Evolutionary conservation across 64 coral and sea anemone genomes (phyloP), one percentile per base, ranked within the genome.

Genomic region (Acropora yongei): DNA sequence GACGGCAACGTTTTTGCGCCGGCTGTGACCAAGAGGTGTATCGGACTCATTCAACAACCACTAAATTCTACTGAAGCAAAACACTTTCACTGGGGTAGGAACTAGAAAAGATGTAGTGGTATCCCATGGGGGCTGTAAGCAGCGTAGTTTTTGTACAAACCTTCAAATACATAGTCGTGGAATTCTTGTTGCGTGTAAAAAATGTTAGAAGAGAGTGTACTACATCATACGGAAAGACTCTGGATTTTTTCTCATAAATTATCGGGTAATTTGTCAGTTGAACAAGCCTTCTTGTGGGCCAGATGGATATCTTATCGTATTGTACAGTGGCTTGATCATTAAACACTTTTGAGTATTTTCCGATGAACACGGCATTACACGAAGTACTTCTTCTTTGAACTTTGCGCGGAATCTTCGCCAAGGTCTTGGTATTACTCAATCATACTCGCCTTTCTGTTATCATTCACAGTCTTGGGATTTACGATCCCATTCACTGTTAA

Each of bases 1-100:
- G 91, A 42, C 74, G 74, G 65, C 91, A 93, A 85, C 73, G 76
- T 4, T 69, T 93, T 1, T 93, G 91, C 68, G 91, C 82, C 40
- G 91, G 91, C 12, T 93, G 91, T 50, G 61, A 83, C 0, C 65
- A 86, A 68, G 90, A 92, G 14, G 72, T 85, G 43, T 12, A 30
- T 49, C 65, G 66, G n/a, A 85, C 68, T 0, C 82, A 85, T 49
- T 85, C 63, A 45, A 85, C 67, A 12, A 72, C 44, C 44, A 16
- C 18, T 9, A 19, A 57, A 7, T 45, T 85, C 17, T 85, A 71
- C 12, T 85, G 65, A 85, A 16, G 42, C 17, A 9, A 11, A 5
- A 7, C 4, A 44, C 41, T 46, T 41, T 43, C 30, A 82, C 57
- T 30, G 14, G 19, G 30, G 51, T 55, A 7, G 0, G 51, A 55